Evolutionary conservation across 1,140 invertebrate genomes (phyloP), one percentile per base, ranked within the genome.

Genomic region (Drosophila tropicalis): DNA sequence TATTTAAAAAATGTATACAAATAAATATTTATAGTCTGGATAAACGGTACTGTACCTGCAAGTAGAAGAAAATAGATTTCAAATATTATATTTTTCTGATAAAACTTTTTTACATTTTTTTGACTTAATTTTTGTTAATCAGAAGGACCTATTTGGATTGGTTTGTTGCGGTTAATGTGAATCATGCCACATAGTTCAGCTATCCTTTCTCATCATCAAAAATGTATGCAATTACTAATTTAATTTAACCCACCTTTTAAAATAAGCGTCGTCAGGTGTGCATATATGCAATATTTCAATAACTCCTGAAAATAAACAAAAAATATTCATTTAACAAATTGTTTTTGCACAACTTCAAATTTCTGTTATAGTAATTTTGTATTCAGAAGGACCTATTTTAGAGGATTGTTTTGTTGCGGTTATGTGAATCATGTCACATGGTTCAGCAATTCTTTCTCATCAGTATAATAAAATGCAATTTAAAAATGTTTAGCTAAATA

Each of bases 91-190:
- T n/a, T 13, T n/a, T 22, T 19, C 2, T 4, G 22, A 25, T 25
- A 4, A 62, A 25, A 2, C 5, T 2, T 19, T 41, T 4, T 12
- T 12, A 47, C 3, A 15, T 10, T 22, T 32, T 36, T 60, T 56
- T 1, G 12, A n/a, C 19, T 55, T 25, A 1, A 10, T 32, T 19
- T 68, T 41, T 55, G 40, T 65, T 44, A 7, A 36, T 91, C 90
- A 91, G 90, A 56, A 91, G 90, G 90, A 87, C 90, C 84, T 91
- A 91, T 85, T 91, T 79, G 82, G 83, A 89, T 81, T 68, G 72
- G 72, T 69, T 83, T 91, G 79, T 91, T 91, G 89, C 89, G 90
- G 84, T 74, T 75, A 69, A 73, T 90, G 85, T 78, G 89, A 85
- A 91, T 91, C 90, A 91, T 90, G 58, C 54, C 89, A 86, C 89